Conservation (phyloP, 2,797 vertebrate species). For the Schizothorax lantsangensis region DNA sequence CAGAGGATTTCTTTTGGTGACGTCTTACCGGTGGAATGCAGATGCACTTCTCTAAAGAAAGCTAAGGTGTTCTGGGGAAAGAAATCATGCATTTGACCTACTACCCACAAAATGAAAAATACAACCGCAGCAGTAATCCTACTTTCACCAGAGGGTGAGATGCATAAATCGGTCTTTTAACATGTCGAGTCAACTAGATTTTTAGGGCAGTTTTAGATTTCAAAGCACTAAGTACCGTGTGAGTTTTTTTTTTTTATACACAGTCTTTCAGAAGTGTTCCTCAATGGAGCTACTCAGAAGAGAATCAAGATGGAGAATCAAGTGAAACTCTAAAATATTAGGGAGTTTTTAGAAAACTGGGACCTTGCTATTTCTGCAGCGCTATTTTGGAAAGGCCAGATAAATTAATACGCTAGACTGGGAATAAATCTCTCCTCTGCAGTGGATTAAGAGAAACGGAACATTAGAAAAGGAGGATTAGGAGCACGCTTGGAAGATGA, state of each 20-base stretch:
- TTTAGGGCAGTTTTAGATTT: conserved; percentile 54
- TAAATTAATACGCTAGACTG: conserved; percentile 54
- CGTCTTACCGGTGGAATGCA: conserved; percentile 71
- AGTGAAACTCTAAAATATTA: conserved; percentile 65
- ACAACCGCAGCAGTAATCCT: conserved; percentile 33
- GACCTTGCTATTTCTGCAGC: conserved; percentile 52
- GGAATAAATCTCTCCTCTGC: conserved; percentile 61
- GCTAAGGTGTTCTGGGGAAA: conserved; percentile 49
- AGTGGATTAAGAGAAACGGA: conserved; percentile 67
- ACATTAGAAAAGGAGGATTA: conserved; percentile 61
- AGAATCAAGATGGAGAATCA: conserved; percentile 74
- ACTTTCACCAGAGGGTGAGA: conserved; percentile 34
- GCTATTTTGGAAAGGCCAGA: conserved; percentile 61
- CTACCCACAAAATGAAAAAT: conserved; percentile 63
- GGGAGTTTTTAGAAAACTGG: conserved; percentile 48
- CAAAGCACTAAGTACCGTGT: conserved; percentile 39
- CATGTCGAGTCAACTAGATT: conserved; percentile 54
- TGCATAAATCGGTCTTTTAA: conserved; percentile 43
- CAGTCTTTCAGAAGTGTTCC: conserved; percentile 56
- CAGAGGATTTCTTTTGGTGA: conserved; percentile 70
- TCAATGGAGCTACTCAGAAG: conserved; percentile 73
- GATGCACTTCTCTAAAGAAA: conserved; percentile 63
- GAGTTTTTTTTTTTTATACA: conserved; percentile 8
- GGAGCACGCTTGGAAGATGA: conserved; percentile 63
- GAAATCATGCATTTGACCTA: conserved; percentile 65